Evolutionary conservation across 2,797 vertebrate genomes (phyloP), one percentile per base, ranked within the genome.

Genomic region (Silurus aristotelis): DNA sequence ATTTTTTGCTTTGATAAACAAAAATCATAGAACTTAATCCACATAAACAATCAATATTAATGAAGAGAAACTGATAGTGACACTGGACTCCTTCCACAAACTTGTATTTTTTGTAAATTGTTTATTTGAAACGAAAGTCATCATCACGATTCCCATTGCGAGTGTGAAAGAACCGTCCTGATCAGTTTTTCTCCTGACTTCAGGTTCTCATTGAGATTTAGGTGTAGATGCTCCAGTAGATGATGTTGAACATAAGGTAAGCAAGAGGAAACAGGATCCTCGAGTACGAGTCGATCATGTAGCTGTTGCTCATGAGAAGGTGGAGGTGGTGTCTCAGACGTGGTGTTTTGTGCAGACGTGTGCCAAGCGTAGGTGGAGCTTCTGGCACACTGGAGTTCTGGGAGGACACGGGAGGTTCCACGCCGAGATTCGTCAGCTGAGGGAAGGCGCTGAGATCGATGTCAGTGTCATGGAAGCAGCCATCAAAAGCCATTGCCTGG

Each of bases 161-260:
- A 7, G 8, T 52, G 48, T 19, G 55, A 31, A 76, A 31, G 25
- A 76, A 9, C 15, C 0, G 9, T 58, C 17, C 3, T 55, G 17
- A 60, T 48, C 67, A 15, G 48, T 27, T 82, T 17, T 27, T 19
- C n/a, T 8, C 12, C 63, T 9, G n/a, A 38, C 1, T 20, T 14
- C 3, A 60, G 72, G 27, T 3, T 5, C 13, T n/a, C 1, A 46
- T 25, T n/a, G 19, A 80, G 48, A 92, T 90, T 96, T 92, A 98
- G 76, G 96, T 93, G 93, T 97, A 97, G 91, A 97, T 89, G 91
- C 96, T 93, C 97, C 97, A 98, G 92, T 97, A 98, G 93, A 98
- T 95, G 90, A 96, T 94, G 90, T 98, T 97, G 92, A 99, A 98
- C 86, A 96, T 91, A 89, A 98, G 94, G 90, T 97, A 98, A 84